Conservation (phyloP, 2,888 invertebrate species). For the Scaptomyza flava region DNA sequence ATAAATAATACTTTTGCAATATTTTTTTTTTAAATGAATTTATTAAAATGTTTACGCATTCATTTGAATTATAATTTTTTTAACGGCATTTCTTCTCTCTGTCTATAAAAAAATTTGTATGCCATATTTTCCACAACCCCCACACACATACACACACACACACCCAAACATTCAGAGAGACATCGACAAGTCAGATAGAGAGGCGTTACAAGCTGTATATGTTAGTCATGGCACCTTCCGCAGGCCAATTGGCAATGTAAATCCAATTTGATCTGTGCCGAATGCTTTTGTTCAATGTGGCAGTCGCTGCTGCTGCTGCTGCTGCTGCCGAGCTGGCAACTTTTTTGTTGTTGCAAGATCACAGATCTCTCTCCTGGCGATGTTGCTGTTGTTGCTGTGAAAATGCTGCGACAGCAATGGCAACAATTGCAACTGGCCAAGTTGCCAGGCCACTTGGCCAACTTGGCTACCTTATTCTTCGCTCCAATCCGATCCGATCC, state of each 20-base stretch:
- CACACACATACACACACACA: not conserved
- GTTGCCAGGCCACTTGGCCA: constrained; percentile 24
- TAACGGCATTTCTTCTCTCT: not conserved
- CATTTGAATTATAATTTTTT: constrained; percentile 8
- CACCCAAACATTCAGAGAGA: not conserved
- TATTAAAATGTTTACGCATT: constrained; percentile 12
- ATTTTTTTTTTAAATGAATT: not conserved
- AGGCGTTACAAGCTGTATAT: constrained; percentile 32
- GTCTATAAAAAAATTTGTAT: not conserved
- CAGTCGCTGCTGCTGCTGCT: constrained; percentile 47
- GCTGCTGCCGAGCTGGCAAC: constrained; percentile 53
- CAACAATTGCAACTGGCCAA: constrained; percentile 37
- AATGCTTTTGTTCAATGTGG: constrained; percentile 74
- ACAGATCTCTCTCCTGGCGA: constrained; percentile 37
- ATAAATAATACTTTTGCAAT: not conserved
- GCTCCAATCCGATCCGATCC: constrained; percentile 43
- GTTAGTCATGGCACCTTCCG: constrained; percentile 28
- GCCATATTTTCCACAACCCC: not conserved
- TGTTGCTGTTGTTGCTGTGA: constrained; percentile 23
- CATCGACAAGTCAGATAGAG: constrained; percentile 8
- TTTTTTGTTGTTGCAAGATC: constrained; percentile 50
- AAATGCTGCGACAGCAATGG: constrained; percentile 24
- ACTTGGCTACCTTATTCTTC: constrained; percentile 53
- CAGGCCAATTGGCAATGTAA: constrained; percentile 60
- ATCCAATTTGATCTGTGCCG: constrained; percentile 80